Conservation (phyloP, 2,888 invertebrate species). For the Darwinula stevensoni region DNA sequence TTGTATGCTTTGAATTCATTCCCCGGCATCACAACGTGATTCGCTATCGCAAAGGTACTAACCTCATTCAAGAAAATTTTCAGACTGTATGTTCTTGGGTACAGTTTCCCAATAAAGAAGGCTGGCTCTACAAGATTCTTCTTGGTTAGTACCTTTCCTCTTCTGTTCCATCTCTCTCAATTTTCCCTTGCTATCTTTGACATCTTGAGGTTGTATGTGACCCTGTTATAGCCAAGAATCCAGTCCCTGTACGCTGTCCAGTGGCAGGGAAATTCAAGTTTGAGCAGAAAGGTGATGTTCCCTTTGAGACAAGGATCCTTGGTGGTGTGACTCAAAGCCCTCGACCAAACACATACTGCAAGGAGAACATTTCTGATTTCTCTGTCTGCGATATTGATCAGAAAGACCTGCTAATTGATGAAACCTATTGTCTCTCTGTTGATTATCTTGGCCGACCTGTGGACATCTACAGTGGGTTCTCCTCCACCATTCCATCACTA, state of each 20-base stretch:
- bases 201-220: constrained; percentile 11
- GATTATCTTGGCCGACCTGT: constrained; percentile 80
- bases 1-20: constrained; percentile 83
- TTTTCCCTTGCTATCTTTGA: background rate
- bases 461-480: constrained; percentile 61
- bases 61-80: constrained; percentile 64
- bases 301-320: constrained; percentile 70
- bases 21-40: constrained; percentile 86
- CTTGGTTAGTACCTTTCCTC: too few relatives aligned
- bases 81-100: constrained; percentile 84
- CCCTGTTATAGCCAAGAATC: too few relatives aligned
- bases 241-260: constrained; percentile 72
- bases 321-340: constrained; percentile 85
- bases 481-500: too few relatives aligned
- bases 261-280: constrained; percentile 91
- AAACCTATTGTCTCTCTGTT: constrained; percentile 83
- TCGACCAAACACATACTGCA: constrained; percentile 67
- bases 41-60: constrained; percentile 44
- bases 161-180: constrained; percentile 4
- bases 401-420: constrained; percentile 75
- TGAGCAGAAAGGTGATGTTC: constrained; percentile 60
- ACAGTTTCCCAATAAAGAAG: constrained; percentile 49
- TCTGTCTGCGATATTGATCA: constrained; percentile 85
- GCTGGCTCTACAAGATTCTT: constrained; percentile 64
- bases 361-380: constrained; percentile 75